Evolutionary conservation across 2,113 vertebrate species (phyloP).

Genomic region (Upupa epops): DNA sequence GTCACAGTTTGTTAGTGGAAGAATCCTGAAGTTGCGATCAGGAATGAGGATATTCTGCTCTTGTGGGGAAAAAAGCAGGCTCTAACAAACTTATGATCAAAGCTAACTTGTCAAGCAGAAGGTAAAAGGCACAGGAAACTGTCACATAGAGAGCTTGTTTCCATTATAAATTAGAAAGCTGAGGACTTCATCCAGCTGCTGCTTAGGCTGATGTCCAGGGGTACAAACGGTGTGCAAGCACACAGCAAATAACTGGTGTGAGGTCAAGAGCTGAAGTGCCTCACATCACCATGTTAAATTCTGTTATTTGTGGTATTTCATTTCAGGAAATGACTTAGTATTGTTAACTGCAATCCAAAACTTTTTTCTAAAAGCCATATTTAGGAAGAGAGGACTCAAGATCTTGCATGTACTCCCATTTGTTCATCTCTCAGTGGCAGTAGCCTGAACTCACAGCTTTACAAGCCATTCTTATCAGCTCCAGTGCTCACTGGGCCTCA

Average conservation of each 20-base stretch:
- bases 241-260: background rate
- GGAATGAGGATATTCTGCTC: background rate
- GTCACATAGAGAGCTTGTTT: background rate
- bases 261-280: background rate
- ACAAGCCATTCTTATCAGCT: background rate
- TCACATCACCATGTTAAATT: background rate
- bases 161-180: background rate
- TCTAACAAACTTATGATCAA: background rate
- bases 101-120: background rate
- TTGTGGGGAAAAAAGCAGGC: background rate
- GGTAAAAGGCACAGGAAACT: background rate
- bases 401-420: background rate
- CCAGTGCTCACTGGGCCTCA: background rate
- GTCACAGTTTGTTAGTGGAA: background rate
- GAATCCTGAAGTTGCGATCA: background rate
- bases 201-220: background rate
- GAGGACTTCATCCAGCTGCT: background rate
- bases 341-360: background rate
- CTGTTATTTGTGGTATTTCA: background rate
- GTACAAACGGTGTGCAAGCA: accelerated
- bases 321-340: background rate
- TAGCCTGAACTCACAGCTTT: background rate
- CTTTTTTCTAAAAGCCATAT: background rate
- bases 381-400: background rate
- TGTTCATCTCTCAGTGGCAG: background rate